Evolutionary conservation across 1,140 invertebrate species (phyloP).

Genomic region (Meteorus sp.): DNA sequence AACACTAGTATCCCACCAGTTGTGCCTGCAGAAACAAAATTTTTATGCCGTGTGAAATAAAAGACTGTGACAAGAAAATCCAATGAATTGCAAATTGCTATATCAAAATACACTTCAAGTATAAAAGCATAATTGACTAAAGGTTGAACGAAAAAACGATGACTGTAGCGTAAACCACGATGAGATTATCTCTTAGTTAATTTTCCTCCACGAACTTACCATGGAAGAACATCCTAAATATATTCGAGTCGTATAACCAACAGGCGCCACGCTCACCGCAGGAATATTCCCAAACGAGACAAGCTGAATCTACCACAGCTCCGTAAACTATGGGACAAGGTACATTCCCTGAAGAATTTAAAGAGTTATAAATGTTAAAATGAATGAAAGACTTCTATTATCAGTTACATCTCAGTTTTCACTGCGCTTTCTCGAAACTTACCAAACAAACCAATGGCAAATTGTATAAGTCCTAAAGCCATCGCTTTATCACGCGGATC

Average conservation of each 20-base stretch:
- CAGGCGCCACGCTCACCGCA: slow-evolving; percentile 81
- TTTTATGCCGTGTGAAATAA: background rate
- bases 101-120: background rate
- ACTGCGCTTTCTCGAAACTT: slow-evolving; percentile 40
- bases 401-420: background rate
- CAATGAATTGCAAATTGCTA: background rate
- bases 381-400: background rate
- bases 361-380: slow-evolving; percentile 10
- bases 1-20: slow-evolving; percentile 79
- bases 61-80: background rate
- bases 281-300: slow-evolving; percentile 82
- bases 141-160: background rate
- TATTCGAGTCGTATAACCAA: slow-evolving; percentile 80
- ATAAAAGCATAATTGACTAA: background rate
- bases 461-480: slow-evolving; percentile 91
- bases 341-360: slow-evolving; percentile 69
- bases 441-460: slow-evolving; percentile 90
- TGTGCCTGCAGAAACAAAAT: slow-evolving; percentile 63
- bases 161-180: background rate
- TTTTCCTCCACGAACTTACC: slow-evolving; percentile 61
- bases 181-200: slow-evolving; percentile 13
- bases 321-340: slow-evolving; percentile 92
- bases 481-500: slow-evolving; percentile 91
- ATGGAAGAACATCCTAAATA: slow-evolving; percentile 83
- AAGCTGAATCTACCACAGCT: slow-evolving; percentile 87